phyloP scores from a whole-genome alignment of 2,888 invertebrate genomes.

The Scaeva pyrastri region DNA sequence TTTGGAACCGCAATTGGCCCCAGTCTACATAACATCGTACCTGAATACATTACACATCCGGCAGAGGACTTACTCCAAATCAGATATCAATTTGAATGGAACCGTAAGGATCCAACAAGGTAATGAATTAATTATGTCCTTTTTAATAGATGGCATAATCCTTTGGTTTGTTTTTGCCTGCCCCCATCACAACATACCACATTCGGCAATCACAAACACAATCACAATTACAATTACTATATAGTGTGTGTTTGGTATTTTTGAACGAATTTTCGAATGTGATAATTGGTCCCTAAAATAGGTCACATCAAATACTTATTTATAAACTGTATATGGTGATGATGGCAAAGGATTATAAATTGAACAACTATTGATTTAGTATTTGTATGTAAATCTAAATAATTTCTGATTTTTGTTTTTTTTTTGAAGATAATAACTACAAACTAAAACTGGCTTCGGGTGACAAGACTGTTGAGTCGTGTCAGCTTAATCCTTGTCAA shows the following conservation, averaged over 20 bases:
- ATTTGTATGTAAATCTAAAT: too few relatives aligned
- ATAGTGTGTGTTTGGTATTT: background rate
- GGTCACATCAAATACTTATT: background rate
- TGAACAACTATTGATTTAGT: conserved; percentile 17
- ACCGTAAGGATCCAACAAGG: conserved; percentile 87
- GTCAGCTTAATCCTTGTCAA: conserved; percentile 90
- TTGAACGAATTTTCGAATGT: background rate
- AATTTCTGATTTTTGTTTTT: conserved; percentile 19
- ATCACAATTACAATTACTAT: background rate
- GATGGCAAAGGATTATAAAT: conserved; percentile 19
- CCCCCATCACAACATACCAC: conserved; percentile 24
- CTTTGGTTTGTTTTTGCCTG: conserved; percentile 29
- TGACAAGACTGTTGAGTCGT: conserved; percentile 88
- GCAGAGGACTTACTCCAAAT: conserved; percentile 84
- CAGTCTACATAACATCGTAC: conserved; percentile 88
- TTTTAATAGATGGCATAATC: conserved; percentile 46
- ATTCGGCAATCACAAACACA: conserved; percentile 13
- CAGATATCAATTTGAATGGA: conserved; percentile 86
- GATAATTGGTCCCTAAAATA: conserved; percentile 7
- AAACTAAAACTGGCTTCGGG: conserved; percentile 87
- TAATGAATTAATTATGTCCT: conserved; percentile 78
- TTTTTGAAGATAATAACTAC: conserved; percentile 86
- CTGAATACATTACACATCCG: conserved; percentile 87
- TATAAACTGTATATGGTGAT: background rate
- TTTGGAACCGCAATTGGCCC: conserved; percentile 78